Percentiles rank a stretch among this genome's conserved stretches.
Evolutionary conservation across 2,113 vertebrate genomes (phyloP).

Genomic region (Chunga burmeisteri): DNA sequence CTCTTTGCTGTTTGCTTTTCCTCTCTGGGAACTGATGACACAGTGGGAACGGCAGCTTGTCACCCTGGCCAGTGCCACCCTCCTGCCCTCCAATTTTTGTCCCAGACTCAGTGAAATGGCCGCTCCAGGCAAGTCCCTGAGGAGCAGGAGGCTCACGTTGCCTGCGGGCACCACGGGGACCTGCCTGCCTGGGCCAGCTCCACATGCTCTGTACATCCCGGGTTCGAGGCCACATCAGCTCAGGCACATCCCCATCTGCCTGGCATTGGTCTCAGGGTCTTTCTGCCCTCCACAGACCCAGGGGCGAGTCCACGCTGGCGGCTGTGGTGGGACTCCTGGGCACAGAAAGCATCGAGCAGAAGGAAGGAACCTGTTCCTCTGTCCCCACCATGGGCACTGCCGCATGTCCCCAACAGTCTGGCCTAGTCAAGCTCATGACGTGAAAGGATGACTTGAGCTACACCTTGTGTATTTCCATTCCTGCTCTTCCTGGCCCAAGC

Average conservation of each 20-base stretch:
- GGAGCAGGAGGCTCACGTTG: neutral
- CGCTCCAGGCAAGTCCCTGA: neutral
- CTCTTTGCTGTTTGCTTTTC: neutral
- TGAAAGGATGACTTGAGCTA: neutral
- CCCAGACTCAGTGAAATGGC: neutral
- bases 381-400: neutral
- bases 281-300: neutral
- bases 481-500: neutral
- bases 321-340: neutral
- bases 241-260: neutral
- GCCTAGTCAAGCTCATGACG: neutral
- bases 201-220: neutral
- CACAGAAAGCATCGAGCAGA: neutral
- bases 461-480: neutral
- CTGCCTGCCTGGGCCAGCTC: neutral
- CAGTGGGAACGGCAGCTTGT: neutral
- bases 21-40: neutral
- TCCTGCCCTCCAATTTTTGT: neutral
- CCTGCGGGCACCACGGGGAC: neutral
- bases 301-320: fast-evolving
- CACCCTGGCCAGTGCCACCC: neutral
- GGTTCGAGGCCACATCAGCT: neutral
- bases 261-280: neutral
- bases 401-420: neutral
- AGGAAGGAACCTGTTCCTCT: neutral